Evolutionary conservation across 1,140 invertebrate genomes (phyloP).

Genomic region (Neodiprion pinetum): DNA sequence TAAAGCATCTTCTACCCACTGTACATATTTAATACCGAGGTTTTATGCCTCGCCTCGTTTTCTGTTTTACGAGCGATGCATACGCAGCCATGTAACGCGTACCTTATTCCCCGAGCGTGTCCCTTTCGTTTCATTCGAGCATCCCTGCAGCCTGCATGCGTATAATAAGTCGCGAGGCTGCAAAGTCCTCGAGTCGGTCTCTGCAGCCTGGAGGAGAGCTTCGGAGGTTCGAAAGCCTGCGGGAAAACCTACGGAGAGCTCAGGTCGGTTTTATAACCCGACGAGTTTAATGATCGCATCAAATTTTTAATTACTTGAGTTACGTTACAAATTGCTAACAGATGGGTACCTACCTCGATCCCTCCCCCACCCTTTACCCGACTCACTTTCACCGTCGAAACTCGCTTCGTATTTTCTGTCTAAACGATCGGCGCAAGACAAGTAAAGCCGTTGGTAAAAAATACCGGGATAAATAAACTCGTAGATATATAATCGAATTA

Average conservation of each 20-base stretch:
- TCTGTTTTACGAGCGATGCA: slow-evolving; percentile 23
- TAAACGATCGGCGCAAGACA: too few relatives aligned
- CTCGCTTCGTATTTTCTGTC: too few relatives aligned
- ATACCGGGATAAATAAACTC: too few relatives aligned
- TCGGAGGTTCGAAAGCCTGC: background rate
- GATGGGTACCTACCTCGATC: slow-evolving; percentile 40
- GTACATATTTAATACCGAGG: too few relatives aligned
- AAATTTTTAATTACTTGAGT: slow-evolving; percentile 60
- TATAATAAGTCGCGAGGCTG: too few relatives aligned
- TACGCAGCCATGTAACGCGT: background rate
- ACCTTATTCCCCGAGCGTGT: background rate
- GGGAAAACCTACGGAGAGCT: background rate
- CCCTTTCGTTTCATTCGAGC: too few relatives aligned
- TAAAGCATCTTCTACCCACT: background rate
- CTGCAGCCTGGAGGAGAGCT: background rate
- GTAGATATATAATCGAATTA: too few relatives aligned
- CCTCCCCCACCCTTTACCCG: background rate
- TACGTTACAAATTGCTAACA: slow-evolving; percentile 59
- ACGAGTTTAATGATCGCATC: slow-evolving; percentile 59
- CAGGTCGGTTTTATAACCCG: slow-evolving; percentile 52
- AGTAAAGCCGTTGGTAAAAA: too few relatives aligned
- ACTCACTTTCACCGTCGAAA: too few relatives aligned
- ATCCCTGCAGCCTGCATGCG: too few relatives aligned
- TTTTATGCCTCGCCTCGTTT: too few relatives aligned
- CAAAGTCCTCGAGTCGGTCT: background rate